Evolutionary conservation across 2,888 invertebrate species (phyloP).

Genomic region (Mantis religiosa): DNA sequence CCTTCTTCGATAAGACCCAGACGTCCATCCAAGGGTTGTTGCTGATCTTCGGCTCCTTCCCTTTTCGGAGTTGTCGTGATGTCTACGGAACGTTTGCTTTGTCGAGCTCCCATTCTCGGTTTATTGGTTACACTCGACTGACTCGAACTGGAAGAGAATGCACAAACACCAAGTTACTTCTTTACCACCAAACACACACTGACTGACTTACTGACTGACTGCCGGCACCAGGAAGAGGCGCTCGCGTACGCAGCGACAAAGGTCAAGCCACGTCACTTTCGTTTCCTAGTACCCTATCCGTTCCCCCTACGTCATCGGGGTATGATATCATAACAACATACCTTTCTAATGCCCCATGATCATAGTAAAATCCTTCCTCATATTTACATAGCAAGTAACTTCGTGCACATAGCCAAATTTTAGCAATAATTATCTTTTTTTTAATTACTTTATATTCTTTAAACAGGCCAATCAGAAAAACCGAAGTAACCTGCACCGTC

Average conservation of each 20-base stretch:
- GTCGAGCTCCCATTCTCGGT: conserved; percentile 70
- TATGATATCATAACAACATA: background rate
- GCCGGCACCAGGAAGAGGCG: background rate
- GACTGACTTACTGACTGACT: background rate
- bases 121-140: background rate
- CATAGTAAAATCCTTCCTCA: too few species aligned
- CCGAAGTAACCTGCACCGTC: too few species aligned
- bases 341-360: background rate
- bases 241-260: background rate
- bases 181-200: background rate
- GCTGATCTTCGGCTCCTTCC: conserved; percentile 48
- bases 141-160: background rate
- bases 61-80: conserved; percentile 66
- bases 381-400: too few species aligned
- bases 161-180: background rate
- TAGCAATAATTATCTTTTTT: too few species aligned
- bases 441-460: too few species aligned
- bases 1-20: conserved; percentile 73
- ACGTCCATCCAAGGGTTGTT: conserved; percentile 50
- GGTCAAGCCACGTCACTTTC: background rate
- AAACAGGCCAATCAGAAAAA: too few species aligned
- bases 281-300: background rate
- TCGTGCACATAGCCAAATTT: too few species aligned
- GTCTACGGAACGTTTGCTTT: conserved; percentile 83
- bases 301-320: background rate